Evolutionary conservation across 2,888 invertebrate genomes (phyloP).

Genomic region (Lasioglossum pauxillum): DNA sequence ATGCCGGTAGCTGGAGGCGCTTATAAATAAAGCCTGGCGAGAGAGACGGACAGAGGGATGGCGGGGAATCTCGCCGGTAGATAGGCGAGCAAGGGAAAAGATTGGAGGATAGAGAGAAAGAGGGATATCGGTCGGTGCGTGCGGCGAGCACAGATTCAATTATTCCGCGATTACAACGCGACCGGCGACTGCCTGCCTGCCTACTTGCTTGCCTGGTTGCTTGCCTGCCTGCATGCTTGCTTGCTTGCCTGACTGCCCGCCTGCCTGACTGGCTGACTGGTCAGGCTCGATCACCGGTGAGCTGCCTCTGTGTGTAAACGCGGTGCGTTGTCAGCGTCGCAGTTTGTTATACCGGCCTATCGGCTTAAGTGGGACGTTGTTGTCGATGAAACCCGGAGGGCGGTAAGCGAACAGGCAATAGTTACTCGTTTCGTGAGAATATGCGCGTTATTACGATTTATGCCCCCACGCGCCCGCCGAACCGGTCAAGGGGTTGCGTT

Average conservation of each 20-base stretch:
- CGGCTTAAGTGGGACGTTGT: slow-evolving; percentile 62
- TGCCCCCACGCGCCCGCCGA: not conserved
- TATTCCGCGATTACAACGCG: slow-evolving; percentile 82
- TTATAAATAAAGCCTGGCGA: slow-evolving; percentile 80
- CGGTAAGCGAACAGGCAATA: slow-evolving; percentile 20
- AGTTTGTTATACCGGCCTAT: slow-evolving; percentile 65
- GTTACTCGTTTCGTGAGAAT: slow-evolving; percentile 52
- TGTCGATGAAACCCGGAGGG: slow-evolving; percentile 20
- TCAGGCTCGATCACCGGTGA: slow-evolving; percentile 9
- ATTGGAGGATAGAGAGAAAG: slow-evolving; percentile 66
- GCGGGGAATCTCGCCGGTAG: slow-evolving; percentile 40
- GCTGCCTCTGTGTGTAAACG: slow-evolving; percentile 24
- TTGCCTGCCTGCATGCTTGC: slow-evolving; percentile 41
- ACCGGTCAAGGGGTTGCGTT: slow-evolving; percentile 1
- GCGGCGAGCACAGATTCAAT: slow-evolving; percentile 77
- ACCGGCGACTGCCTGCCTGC: slow-evolving; percentile 58
- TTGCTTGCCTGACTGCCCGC: slow-evolving; percentile 44
- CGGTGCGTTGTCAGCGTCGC: slow-evolving; percentile 49
- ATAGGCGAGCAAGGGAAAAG: slow-evolving; percentile 32
- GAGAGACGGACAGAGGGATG: slow-evolving; percentile 33
- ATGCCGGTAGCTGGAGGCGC: slow-evolving; percentile 79
- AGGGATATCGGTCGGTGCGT: slow-evolving; percentile 57
- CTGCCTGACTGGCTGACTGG: slow-evolving; percentile 45
- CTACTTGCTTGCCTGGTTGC: slow-evolving; percentile 33
- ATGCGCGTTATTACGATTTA: slow-evolving; percentile 43